phyloP scores from a whole-genome alignment of 2,113 vertebrate species.

The Columbina picui region DNA sequence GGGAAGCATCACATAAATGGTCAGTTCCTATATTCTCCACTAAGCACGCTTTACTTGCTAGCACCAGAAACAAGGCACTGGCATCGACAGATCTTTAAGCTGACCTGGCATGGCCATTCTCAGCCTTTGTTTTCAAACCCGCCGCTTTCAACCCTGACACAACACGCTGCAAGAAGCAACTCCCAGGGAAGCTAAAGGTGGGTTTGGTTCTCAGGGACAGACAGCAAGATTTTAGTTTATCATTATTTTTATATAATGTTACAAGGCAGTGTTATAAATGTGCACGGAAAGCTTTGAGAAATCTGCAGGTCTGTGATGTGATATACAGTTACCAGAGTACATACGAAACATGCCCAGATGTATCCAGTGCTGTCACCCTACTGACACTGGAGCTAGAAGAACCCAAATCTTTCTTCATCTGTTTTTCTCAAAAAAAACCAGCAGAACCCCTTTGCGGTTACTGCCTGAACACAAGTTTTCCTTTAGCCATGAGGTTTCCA shows the following conservation, averaged over 20 bases:
- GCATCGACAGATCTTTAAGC: background rate
- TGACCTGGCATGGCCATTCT: background rate
- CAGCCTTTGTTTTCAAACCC: background rate
- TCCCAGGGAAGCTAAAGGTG: background rate
- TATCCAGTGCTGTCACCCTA: background rate
- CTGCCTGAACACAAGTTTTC: background rate
- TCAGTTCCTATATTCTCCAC: background rate
- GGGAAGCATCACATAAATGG: background rate
- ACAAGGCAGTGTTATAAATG: background rate
- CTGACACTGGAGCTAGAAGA: background rate
- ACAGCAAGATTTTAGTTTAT: background rate
- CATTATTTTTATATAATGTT: fast-evolving
- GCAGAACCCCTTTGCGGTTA: background rate
- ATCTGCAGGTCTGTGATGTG: background rate
- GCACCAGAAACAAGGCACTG: background rate
- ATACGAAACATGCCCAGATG: background rate
- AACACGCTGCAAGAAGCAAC: background rate
- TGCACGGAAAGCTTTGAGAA: background rate
- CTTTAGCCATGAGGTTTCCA: background rate
- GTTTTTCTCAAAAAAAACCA: background rate
- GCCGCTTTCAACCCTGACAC: background rate
- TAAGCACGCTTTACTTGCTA: background rate
- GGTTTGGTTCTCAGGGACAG: background rate
- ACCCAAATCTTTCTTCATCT: background rate
- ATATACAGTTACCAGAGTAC: background rate